These are phyloP conservation scores for Misgurnus anguillicaudatus DNA, from an alignment of 2,113 vertebrate genomes.

Conservation along the genomic window DNA sequence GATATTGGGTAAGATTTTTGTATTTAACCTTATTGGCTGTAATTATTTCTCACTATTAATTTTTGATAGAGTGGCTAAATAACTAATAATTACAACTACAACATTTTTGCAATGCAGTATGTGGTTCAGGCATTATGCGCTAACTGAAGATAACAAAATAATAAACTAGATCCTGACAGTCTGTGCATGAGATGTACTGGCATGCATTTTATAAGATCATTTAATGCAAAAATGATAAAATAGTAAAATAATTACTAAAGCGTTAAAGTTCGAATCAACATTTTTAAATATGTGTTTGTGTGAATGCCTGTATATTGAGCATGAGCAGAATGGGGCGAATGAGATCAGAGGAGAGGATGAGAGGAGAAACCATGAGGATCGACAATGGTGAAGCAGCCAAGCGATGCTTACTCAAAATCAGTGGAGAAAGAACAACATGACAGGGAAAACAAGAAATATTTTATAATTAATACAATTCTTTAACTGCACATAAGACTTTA, in stretches of 20 bases:
- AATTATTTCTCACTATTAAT: background rate
- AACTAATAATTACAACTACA: no score
- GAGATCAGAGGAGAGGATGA: background rate
- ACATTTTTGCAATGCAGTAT: constrained; percentile 1
- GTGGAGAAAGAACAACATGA: background rate
- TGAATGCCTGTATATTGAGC: background rate
- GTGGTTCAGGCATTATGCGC: background rate
- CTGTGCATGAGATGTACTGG: background rate
- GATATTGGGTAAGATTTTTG: constrained; percentile 11
- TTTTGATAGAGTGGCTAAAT: background rate
- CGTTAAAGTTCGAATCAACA: background rate
- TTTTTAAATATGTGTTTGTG: background rate
- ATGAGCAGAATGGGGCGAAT: background rate
- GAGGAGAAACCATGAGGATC: background rate
- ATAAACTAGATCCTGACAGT: background rate
- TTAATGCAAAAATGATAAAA: no score
- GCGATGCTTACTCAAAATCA: background rate
- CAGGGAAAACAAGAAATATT: background rate
- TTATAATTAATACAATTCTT: background rate
- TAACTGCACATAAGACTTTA: background rate
- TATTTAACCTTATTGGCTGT: background rate
- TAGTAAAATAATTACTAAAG: background rate
- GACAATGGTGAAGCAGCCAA: constrained; percentile 8
- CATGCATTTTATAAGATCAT: background rate
- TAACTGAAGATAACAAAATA: background rate